Percentiles rank a stretch among this genome's conserved stretches.
These are phyloP conservation scores for Brachypteracias leptosomus DNA, from an alignment of 2,113 vertebrate species.

Conservation along the genomic window DNA sequence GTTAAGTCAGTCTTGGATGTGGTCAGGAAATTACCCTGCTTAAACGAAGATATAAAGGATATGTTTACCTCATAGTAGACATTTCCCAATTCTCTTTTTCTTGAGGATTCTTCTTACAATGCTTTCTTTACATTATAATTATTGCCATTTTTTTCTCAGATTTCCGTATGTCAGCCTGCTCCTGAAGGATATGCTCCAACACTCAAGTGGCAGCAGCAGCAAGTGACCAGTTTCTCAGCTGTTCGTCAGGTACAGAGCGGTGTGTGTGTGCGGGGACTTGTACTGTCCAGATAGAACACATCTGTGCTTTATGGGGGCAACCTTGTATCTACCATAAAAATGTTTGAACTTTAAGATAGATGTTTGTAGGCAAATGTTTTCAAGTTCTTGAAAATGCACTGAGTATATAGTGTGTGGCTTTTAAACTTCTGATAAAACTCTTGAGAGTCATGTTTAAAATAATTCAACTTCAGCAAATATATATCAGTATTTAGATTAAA, in stretches of 20 bases:
- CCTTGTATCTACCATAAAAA: neutral
- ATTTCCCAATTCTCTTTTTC: neutral
- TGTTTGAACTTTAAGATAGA: neutral
- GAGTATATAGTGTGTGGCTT: neutral
- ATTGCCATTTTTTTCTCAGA: slow-evolving; percentile 69
- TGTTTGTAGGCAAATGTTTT: neutral
- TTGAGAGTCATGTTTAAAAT: neutral
- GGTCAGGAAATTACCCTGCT: neutral
- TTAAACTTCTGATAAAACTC: neutral
- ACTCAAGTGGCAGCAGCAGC: slow-evolving; percentile 90
- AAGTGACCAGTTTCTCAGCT: slow-evolving; percentile 88
- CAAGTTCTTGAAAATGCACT: neutral
- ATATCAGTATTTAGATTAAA: neutral
- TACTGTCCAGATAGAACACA: neutral
- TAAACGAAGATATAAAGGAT: neutral
- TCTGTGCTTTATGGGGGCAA: neutral
- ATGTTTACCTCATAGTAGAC: neutral
- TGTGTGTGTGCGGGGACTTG: neutral
- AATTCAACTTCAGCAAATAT: neutral
- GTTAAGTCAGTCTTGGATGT: neutral
- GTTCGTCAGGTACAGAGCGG: slow-evolving; percentile 78
- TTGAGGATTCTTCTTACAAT: slow-evolving; percentile 22
- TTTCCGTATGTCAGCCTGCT: slow-evolving; percentile 88
- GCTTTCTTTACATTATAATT: slow-evolving; percentile 23
- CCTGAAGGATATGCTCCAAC: slow-evolving; percentile 90